Conservation (phyloP, 1,140 invertebrate genomes). For the Sycophaga agraensis region DNA sequence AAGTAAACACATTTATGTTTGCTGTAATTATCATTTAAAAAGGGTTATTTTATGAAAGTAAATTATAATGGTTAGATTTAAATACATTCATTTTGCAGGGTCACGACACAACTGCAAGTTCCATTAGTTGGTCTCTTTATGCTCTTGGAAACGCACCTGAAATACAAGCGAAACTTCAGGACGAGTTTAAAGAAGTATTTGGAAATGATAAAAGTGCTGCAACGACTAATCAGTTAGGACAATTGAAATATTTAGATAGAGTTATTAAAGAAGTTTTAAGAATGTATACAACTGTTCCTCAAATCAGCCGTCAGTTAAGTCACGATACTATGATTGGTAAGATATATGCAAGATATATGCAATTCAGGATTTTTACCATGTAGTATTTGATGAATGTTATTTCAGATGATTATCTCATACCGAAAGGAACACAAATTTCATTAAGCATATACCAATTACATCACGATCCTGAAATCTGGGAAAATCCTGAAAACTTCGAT, state of each 20-base stretch:
- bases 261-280: constrained; percentile 67
- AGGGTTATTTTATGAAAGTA: no score
- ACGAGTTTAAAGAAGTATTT: constrained; percentile 65
- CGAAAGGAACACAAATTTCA: constrained; percentile 48
- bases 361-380: no score
- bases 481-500: constrained; percentile 73
- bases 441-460: constrained; percentile 63
- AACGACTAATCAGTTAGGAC: constrained; percentile 54
- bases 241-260: constrained; percentile 65
- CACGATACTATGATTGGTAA: constrained; percentile 52
- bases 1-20: constrained; percentile 80
- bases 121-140: constrained; percentile 56
- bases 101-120: constrained; percentile 68
- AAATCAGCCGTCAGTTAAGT: constrained; percentile 54
- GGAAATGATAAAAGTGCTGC: constrained; percentile 44
- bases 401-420: constrained; percentile 40
- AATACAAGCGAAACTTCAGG: constrained; percentile 64
- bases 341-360: no score
- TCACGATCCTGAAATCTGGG: constrained; percentile 52
- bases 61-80: no score
- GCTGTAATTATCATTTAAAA: constrained; percentile 62
- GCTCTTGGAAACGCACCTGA: constrained; percentile 58
- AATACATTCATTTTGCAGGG: constrained; percentile 43
- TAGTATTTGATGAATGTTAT: background rate
- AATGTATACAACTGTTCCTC: constrained; percentile 66